Conservation (phyloP, 2,888 invertebrate species). For the Eudasyphora cyanicolor region DNA sequence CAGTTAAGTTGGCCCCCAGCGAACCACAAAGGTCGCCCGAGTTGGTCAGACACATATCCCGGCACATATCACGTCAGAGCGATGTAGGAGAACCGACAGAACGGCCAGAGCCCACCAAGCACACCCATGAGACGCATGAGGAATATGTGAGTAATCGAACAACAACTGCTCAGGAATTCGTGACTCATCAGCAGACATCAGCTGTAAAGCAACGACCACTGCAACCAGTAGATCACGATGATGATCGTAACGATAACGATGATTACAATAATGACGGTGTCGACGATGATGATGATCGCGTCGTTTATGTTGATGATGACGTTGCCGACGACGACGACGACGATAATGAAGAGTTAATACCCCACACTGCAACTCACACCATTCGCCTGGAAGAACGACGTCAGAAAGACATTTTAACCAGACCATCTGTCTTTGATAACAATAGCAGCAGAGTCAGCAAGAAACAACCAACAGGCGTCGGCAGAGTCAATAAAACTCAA, state of each 20-base stretch:
- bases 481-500: conserved; percentile 53
- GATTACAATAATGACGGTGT: conserved; percentile 49
- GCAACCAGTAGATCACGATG: not conserved
- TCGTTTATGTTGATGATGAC: conserved; percentile 59
- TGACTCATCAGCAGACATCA: conserved; percentile 56
- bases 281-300: conserved; percentile 62
- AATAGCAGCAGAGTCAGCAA: conserved; percentile 45
- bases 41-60: conserved; percentile 80
- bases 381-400: conserved; percentile 74
- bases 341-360: conserved; percentile 66
- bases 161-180: conserved; percentile 42
- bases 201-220: conserved; percentile 51
- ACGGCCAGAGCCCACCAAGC: not conserved
- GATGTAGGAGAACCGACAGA: conserved; percentile 70
- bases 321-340: conserved; percentile 44
- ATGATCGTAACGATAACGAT: conserved; percentile 61
- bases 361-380: conserved; percentile 72
- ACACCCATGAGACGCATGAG: conserved; percentile 3
- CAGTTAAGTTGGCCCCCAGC: conserved; percentile 81
- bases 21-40: conserved; percentile 80
- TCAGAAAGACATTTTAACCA: conserved; percentile 81
- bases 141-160: conserved; percentile 9
- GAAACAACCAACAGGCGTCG: conserved; percentile 31
- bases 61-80: conserved; percentile 76
- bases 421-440: conserved; percentile 79